Percentiles rank a stretch among this genome's conserved stretches.
phyloP scores from a whole-genome alignment of 2,888 invertebrate species.

The Drosophila suboccidentalis region DNA sequence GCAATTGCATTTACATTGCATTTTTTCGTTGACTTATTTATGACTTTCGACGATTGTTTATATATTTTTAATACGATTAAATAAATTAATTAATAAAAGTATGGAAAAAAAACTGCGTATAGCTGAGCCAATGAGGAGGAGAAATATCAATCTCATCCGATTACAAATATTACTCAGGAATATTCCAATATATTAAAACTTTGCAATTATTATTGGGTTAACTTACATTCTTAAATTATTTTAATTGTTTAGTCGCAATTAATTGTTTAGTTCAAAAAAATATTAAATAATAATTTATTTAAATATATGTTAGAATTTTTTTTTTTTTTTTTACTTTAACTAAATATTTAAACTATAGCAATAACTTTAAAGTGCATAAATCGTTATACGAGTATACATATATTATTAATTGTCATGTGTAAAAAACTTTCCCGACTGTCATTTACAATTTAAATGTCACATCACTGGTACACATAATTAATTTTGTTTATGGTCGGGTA shows the following conservation, averaged over 20 bases:
- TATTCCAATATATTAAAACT: not conserved
- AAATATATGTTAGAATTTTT: no score
- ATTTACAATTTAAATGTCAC: not conserved
- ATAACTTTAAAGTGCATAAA: not conserved
- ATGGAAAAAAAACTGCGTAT: conserved; percentile 5
- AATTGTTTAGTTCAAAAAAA: no score
- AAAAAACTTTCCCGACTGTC: not conserved
- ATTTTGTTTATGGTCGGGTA: conserved; percentile 38
- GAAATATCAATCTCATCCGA: conserved; percentile 37
- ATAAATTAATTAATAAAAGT: conserved; percentile 59
- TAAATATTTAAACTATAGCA: no score
- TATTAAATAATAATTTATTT: not conserved
- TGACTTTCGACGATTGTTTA: conserved; percentile 63
- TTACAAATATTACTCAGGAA: conserved; percentile 40
- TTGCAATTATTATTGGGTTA: no score
- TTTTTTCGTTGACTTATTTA: conserved; percentile 62
- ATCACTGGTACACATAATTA: conserved; percentile 27
- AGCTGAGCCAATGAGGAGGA: not conserved
- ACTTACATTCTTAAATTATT: no score
- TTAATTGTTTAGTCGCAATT: no score
- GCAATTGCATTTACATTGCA: conserved; percentile 41
- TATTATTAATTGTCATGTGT: not conserved
- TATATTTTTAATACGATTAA: conserved; percentile 44
- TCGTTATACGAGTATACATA: not conserved
- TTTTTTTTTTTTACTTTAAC: no score